Evolutionary conservation across 2,113 vertebrate species (phyloP).

Genomic region (Pithys albifrons): DNA sequence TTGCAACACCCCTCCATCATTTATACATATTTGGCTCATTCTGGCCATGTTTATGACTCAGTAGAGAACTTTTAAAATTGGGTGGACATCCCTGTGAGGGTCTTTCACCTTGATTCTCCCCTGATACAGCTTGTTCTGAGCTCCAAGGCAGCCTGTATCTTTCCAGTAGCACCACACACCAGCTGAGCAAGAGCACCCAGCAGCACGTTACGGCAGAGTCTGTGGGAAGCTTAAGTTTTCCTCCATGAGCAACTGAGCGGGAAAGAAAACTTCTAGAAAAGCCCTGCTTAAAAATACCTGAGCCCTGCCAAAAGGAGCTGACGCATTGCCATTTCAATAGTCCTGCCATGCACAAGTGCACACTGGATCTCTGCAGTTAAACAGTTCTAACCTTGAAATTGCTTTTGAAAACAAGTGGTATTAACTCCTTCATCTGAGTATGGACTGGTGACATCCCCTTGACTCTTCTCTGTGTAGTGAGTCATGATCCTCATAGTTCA

Average conservation of each 20-base stretch:
- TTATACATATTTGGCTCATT: background rate
- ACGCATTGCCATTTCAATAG: background rate
- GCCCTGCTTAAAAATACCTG: background rate
- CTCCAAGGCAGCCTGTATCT: background rate
- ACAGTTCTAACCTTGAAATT: background rate
- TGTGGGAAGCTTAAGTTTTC: background rate
- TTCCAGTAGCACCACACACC: background rate
- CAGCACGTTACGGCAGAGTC: rapidly evolving
- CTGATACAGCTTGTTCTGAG: background rate
- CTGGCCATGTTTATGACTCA: background rate
- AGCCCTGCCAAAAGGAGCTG: background rate
- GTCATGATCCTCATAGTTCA: background rate
- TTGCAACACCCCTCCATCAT: background rate
- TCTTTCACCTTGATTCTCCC: background rate
- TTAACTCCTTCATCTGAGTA: background rate
- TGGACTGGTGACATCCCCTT: background rate
- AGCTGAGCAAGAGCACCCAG: background rate
- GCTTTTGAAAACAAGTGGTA: background rate
- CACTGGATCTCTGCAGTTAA: background rate
- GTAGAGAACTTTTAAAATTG: background rate
- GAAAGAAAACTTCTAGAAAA: background rate
- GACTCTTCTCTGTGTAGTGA: background rate
- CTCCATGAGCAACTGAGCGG: background rate
- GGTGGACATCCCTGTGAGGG: background rate
- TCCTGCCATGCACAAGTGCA: background rate